Evolutionary conservation across 2,113 vertebrate genomes (phyloP).

Genomic region (Hepsetus odoe): DNA sequence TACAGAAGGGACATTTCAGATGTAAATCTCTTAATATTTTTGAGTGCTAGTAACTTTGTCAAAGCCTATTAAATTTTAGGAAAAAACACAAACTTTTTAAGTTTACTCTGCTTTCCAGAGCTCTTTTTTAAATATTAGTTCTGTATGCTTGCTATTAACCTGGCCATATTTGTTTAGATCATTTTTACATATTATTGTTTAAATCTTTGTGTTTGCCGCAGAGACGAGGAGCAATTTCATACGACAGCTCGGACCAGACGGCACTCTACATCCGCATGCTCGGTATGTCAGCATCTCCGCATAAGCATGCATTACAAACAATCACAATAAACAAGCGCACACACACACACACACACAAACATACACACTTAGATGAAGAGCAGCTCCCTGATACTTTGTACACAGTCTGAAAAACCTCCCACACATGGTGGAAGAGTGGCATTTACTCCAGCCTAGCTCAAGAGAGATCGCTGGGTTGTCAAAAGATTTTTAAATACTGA

Average conservation of each 20-base stretch:
- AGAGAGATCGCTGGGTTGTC: neutral
- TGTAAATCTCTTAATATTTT: no score
- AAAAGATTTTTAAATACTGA: no score
- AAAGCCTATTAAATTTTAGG: neutral
- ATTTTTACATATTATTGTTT: neutral
- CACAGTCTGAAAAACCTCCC: neutral
- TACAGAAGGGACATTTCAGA: no score
- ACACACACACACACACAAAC: neutral
- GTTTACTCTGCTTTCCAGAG: neutral
- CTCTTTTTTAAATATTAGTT: neutral
- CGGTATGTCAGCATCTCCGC: slow-evolving; percentile 72
- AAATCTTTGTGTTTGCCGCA: slow-evolving; percentile 46
- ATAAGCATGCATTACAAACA: slow-evolving; percentile 1
- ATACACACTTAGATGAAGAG: neutral
- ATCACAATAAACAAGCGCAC: neutral
- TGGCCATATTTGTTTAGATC: neutral
- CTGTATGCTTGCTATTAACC: neutral
- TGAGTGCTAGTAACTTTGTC: no score
- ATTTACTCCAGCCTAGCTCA: neutral
- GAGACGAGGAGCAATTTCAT: slow-evolving; percentile 88
- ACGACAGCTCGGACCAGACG: slow-evolving; percentile 88
- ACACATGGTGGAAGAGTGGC: neutral
- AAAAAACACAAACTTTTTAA: no score
- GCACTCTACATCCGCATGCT: slow-evolving; percentile 89
- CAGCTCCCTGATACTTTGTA: neutral